Evolutionary conservation across 2,797 vertebrate genomes (phyloP).

Genomic region (Hoplostethus atlanticus): DNA sequence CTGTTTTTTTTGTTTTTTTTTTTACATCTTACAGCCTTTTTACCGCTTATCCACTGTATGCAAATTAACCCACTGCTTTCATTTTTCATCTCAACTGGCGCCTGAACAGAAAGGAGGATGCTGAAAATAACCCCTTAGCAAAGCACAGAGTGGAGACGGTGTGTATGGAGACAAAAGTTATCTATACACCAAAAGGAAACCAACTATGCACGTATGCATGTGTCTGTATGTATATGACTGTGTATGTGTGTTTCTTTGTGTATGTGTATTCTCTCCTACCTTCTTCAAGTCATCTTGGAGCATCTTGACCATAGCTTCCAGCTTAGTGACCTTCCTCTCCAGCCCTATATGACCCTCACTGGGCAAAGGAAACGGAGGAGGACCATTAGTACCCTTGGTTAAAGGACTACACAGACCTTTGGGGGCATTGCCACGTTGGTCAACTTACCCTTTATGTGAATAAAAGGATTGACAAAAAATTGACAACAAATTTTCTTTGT

Average conservation of each 20-base stretch:
- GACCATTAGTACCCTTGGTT: not conserved
- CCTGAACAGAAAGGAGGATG: not conserved
- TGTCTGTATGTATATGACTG: not conserved
- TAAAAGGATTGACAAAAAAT: not conserved
- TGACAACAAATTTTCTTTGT: not conserved
- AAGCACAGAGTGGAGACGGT: not conserved
- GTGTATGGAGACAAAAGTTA: not conserved
- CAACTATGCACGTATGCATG: not conserved
- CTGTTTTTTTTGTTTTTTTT: not conserved
- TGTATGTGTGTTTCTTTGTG: not conserved
- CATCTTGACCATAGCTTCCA: constrained; percentile 97
- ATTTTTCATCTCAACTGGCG: constrained; percentile 4
- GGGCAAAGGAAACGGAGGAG: constrained; percentile 25
- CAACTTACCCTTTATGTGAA: too few relatives aligned
- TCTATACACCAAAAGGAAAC: not conserved
- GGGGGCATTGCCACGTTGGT: too few relatives aligned
- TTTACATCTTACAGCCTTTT: not conserved
- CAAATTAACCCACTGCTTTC: constrained; percentile 18
- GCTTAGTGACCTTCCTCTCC: constrained; percentile 95
- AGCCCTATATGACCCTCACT: constrained; percentile 95
- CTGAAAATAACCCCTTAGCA: not conserved
- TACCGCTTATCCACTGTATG: constrained; percentile 14
- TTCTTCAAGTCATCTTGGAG: constrained; percentile 97
- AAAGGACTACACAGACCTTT: not conserved
- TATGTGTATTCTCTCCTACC: constrained; percentile 76